Evolutionary conservation across 2,888 invertebrate species (phyloP).

Genomic region (Napeogenes inachia): DNA sequence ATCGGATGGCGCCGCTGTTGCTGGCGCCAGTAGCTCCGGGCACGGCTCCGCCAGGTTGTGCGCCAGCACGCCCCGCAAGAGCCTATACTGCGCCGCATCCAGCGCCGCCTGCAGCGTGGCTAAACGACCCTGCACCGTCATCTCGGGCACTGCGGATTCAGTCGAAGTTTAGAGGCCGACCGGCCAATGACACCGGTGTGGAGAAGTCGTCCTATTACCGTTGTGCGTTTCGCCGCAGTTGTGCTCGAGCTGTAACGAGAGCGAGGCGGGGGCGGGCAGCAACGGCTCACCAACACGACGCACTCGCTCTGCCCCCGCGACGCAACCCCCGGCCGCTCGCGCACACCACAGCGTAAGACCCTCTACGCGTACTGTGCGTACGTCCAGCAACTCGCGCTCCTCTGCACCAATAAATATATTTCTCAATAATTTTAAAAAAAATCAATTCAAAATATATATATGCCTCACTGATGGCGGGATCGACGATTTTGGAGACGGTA

Average conservation of each 20-base stretch:
- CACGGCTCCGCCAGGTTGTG: conserved; percentile 92
- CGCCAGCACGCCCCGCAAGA: conserved; percentile 90
- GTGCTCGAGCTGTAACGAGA: conserved; percentile 88
- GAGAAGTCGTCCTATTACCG: conserved; percentile 43
- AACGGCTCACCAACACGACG: conserved; percentile 81
- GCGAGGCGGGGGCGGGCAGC: conserved; percentile 88
- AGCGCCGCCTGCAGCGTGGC: conserved; percentile 90
- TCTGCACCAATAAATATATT: conserved; percentile 23
- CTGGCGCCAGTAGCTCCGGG: conserved; percentile 44
- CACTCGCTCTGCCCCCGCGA: conserved; percentile 58
- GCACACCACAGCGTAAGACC: conserved; percentile 88
- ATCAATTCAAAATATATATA: too few relatives aligned
- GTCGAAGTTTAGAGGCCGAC: too few relatives aligned
- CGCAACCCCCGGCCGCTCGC: conserved; percentile 42
- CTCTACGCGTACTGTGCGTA: conserved; percentile 83
- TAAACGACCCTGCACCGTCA: conserved; percentile 89
- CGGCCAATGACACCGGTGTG: neutral
- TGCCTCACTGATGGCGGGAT: conserved; percentile 47
- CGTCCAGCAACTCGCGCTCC: conserved; percentile 80
- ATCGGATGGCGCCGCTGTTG: conserved; percentile 26
- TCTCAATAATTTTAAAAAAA: too few relatives aligned
- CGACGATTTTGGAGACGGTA: conserved; percentile 69
- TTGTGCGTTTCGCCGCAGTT: conserved; percentile 83
- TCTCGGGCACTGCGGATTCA: conserved; percentile 81
- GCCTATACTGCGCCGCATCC: conserved; percentile 90